Percentiles rank a stretch among this genome's conserved stretches.
phyloP scores from a whole-genome alignment of 2,888 invertebrate genomes.

The Candidula unifasciata region DNA sequence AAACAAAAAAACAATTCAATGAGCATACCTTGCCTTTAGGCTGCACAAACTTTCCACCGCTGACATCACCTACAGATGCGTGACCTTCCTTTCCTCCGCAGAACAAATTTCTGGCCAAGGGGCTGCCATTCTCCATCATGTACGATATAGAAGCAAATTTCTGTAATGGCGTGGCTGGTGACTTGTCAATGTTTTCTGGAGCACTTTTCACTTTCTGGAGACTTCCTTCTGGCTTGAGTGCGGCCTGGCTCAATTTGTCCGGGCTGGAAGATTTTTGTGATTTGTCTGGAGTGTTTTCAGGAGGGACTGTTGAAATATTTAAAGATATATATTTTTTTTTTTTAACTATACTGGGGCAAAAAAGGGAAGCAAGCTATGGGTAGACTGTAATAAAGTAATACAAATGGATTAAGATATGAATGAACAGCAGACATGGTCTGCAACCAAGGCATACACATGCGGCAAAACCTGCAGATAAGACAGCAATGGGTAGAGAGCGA shows the following conservation, averaged over 20 bases:
- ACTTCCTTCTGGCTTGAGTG: conserved; percentile 7
- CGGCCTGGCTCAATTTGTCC: conserved; percentile 5
- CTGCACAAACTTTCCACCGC: conserved; percentile 72
- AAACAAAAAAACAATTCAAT: too few relatives aligned
- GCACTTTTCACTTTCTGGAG: conserved; percentile 5
- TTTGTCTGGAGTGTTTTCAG: background rate
- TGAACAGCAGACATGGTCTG: too few relatives aligned
- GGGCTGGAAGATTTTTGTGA: conserved; percentile 16
- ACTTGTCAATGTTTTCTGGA: background rate
- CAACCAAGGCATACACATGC: too few relatives aligned
- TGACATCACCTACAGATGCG: background rate
- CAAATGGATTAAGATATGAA: too few relatives aligned
- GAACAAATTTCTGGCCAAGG: conserved; percentile 61
- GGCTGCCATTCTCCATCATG: conserved; percentile 59
- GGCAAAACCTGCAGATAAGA: too few relatives aligned
- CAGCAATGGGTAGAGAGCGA: too few relatives aligned
- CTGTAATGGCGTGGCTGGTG: conserved; percentile 31
- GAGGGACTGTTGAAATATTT: background rate
- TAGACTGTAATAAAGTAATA: too few relatives aligned
- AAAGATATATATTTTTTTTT: too few relatives aligned
- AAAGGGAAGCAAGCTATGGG: too few relatives aligned
- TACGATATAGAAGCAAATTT: conserved; percentile 62
- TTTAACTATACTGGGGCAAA: too few relatives aligned
- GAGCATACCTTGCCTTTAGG: conserved; percentile 77
- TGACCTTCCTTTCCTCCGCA: conserved; percentile 37